Evolutionary conservation across 2,888 invertebrate genomes (phyloP).

Genomic region (Drosophila paramelanica): DNA sequence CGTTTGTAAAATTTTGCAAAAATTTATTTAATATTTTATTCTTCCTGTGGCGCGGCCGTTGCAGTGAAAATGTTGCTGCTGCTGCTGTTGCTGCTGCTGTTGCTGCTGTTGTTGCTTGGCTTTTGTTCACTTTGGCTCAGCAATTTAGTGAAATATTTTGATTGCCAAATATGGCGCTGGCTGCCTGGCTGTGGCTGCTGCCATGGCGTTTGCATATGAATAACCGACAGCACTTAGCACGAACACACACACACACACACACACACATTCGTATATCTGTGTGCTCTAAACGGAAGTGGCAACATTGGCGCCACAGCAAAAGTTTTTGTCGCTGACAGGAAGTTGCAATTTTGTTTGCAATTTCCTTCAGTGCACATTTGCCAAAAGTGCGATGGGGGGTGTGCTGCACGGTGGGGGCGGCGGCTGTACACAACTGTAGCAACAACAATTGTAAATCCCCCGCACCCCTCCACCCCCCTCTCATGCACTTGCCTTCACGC

Average conservation of each 20-base stretch:
- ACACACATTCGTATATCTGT: slow-evolving; percentile 15
- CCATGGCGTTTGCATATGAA: slow-evolving; percentile 76
- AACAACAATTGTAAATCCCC: slow-evolving; percentile 25
- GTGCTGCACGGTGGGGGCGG: too few species aligned
- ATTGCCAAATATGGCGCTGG: slow-evolving; percentile 74
- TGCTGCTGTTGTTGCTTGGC: slow-evolving; percentile 40
- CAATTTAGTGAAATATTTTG: slow-evolving; percentile 81
- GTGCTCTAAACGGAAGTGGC: slow-evolving; percentile 77
- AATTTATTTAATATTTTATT: slow-evolving; percentile 76
- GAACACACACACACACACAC: slow-evolving; percentile 37
- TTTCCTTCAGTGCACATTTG: slow-evolving; percentile 79
- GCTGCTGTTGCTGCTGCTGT: slow-evolving; percentile 26
- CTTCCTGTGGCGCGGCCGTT: slow-evolving; percentile 52
- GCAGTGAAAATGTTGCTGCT: slow-evolving; percentile 19
- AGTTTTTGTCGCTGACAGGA: slow-evolving; percentile 82
- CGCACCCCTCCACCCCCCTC: neutral
- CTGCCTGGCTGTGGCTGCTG: slow-evolving; percentile 44
- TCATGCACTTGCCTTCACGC: slow-evolving; percentile 21
- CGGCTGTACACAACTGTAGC: slow-evolving; percentile 25
- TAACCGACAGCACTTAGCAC: slow-evolving; percentile 79
- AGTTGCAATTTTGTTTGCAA: slow-evolving; percentile 84
- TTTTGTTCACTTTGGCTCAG: slow-evolving; percentile 63
- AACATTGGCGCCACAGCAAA: slow-evolving; percentile 81
- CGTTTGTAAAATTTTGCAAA: slow-evolving; percentile 71
- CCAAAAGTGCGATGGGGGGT: slow-evolving; percentile 22